phyloP scores from a whole-genome alignment of 2,888 invertebrate genomes.

The Heteropelma amictum region DNA sequence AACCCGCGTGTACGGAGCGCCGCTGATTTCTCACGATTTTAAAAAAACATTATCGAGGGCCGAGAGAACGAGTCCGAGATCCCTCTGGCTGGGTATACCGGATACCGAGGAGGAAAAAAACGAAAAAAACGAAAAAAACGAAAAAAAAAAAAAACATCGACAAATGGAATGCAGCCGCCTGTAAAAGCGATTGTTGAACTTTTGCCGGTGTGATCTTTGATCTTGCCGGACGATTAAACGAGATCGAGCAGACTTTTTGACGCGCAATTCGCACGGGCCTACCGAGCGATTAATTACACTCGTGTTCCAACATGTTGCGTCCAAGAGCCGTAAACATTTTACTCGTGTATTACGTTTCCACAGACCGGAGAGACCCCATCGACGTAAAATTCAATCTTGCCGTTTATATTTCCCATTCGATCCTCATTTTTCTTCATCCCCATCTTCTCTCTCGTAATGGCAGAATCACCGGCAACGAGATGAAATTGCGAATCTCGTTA shows the following conservation, averaged over 20 bases:
- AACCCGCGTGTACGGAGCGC: no score
- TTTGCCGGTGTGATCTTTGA: slow-evolving; percentile 12
- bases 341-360: no score
- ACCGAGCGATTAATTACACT: slow-evolving; percentile 35
- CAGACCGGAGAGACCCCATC: no score
- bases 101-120: not conserved
- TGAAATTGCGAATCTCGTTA: slow-evolving; percentile 33
- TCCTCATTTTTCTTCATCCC: not conserved
- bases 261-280: slow-evolving; percentile 14
- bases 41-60: no score
- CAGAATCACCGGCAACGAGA: slow-evolving; percentile 26
- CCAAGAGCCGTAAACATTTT: slow-evolving; percentile 5
- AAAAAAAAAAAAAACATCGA: slow-evolving; percentile 31
- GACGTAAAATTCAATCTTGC: no score
- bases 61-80: no score
- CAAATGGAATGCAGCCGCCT: not conserved
- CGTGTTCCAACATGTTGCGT: not conserved
- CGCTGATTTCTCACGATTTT: no score
- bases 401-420: not conserved
- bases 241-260: slow-evolving; percentile 23
- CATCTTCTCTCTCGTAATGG: not conserved
- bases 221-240: slow-evolving; percentile 7
- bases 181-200: not conserved
- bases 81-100: not conserved
- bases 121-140: not conserved